Conservation (phyloP, 1,140 invertebrate genomes). For the Ruditapes philippinarum region DNA sequence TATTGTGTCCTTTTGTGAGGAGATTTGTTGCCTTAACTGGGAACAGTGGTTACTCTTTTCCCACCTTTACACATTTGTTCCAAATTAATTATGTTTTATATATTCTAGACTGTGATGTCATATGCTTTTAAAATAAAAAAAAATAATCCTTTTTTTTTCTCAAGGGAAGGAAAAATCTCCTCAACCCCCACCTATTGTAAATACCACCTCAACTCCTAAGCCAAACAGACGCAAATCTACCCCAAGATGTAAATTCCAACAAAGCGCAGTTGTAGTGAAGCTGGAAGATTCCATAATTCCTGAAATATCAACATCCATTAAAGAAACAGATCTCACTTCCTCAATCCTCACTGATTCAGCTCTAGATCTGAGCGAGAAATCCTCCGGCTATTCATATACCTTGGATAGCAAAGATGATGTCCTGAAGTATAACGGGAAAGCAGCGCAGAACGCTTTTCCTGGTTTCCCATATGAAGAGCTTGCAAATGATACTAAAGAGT, state of each 20-base stretch:
- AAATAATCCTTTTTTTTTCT: too few relatives aligned
- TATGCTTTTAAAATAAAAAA: too few relatives aligned
- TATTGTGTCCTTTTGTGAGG: too few relatives aligned
- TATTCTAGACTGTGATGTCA: too few relatives aligned
- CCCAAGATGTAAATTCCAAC: slow-evolving; percentile 33
- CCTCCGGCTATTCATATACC: slow-evolving; percentile 21
- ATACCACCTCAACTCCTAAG: neutral
- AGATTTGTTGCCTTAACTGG: too few relatives aligned
- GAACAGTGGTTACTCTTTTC: too few relatives aligned
- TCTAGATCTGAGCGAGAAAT: slow-evolving; percentile 31
- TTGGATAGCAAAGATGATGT: slow-evolving; percentile 11
- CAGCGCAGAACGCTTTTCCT: neutral
- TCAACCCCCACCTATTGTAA: neutral
- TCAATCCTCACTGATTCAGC: neutral
- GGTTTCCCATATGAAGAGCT: neutral
- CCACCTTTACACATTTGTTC: too few relatives aligned
- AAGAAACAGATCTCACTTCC: neutral
- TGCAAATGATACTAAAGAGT: neutral
- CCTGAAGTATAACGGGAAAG: neutral
- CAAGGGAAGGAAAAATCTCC: neutral
- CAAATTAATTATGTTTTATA: too few relatives aligned
- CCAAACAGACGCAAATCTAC: slow-evolving; percentile 51
- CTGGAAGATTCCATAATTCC: neutral
- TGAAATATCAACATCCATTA: neutral
- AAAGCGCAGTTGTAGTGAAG: neutral